phyloP scores from a whole-genome alignment of 2,888 invertebrate species.

The Drosophila neotestacea region DNA sequence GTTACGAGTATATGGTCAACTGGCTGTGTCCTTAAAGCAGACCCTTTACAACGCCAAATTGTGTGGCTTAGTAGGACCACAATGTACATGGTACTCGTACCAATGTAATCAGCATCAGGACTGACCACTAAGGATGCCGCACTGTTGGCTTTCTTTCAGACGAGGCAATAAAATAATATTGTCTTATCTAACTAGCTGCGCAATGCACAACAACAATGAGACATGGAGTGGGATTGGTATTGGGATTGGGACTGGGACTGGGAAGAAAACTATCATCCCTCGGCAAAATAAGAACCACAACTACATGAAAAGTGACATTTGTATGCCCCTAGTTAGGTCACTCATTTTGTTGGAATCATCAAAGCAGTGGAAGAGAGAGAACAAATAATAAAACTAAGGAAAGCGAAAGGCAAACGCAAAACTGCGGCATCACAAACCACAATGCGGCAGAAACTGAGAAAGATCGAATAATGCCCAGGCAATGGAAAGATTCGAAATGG shows the following conservation, averaged over 20 bases:
- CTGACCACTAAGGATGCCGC: conserved; percentile 38
- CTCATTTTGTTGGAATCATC: conserved; percentile 47
- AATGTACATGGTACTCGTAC: conserved; percentile 2
- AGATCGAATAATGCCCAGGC: conserved; percentile 55
- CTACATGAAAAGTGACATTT: conserved; percentile 55
- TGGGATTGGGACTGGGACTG: not conserved
- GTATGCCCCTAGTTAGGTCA: conserved; percentile 56
- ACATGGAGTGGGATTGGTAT: not conserved
- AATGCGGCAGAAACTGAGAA: conserved; percentile 30
- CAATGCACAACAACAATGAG: conserved; percentile 43
- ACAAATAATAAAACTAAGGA: conserved; percentile 67
- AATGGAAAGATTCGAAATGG: conserved; percentile 21
- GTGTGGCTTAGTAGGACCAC: conserved; percentile 36
- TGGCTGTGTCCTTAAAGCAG: conserved; percentile 15
- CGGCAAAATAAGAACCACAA: conserved; percentile 17
- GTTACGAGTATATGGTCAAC: not conserved
- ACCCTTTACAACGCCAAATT: conserved; percentile 41
- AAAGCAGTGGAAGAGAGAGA: conserved; percentile 11
- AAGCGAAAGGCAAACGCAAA: conserved; percentile 44
- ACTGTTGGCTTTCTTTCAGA: conserved; percentile 16
- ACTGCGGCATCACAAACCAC: conserved; percentile 40
- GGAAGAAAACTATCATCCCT: conserved; percentile 23
- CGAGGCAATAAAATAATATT: conserved; percentile 75
- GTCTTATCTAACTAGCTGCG: conserved; percentile 71
- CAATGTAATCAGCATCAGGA: conserved; percentile 14